phyloP scores from a whole-genome alignment of 2,797 vertebrate species.

The Paedocypris micromegethes region DNA sequence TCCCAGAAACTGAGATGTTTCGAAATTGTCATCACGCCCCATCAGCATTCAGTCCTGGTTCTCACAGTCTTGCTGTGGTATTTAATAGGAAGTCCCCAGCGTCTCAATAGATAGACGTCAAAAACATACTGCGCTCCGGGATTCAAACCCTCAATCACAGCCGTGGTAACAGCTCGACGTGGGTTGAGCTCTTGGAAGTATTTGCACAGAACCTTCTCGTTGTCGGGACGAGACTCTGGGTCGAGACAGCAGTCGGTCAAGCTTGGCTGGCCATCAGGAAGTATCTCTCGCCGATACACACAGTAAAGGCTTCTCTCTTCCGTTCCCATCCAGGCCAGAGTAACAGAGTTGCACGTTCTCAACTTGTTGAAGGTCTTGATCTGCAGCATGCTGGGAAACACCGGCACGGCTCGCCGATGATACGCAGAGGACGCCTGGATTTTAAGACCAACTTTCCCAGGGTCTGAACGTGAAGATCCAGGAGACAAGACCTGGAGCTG shows the following conservation, averaged over 20 bases:
- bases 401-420: conserved; percentile 74
- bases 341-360: conserved; percentile 79
- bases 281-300: conserved; percentile 73
- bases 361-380: conserved; percentile 86
- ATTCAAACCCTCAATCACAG: conserved; percentile 77
- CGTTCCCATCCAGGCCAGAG: conserved; percentile 87
- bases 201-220: conserved; percentile 83
- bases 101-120: conserved; percentile 86
- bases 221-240: conserved; percentile 75
- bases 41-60: conserved; percentile 84
- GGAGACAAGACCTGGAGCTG: conserved; percentile 60
- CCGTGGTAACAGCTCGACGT: conserved; percentile 80
- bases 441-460: conserved; percentile 68
- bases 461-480: conserved; percentile 7
- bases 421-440: conserved; percentile 78
- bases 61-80: conserved; percentile 84
- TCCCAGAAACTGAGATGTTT: conserved; percentile 45
- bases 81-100: conserved; percentile 80
- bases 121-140: conserved; percentile 77
- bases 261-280: conserved; percentile 51
- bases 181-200: conserved; percentile 83
- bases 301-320: conserved; percentile 85
- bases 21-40: conserved; percentile 35
- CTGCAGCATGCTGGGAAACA: conserved; percentile 79
- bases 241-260: conserved; percentile 71